Evolutionary conservation across 2,113 vertebrate species (phyloP).

Genomic region (Salvelinus sp.): DNA sequence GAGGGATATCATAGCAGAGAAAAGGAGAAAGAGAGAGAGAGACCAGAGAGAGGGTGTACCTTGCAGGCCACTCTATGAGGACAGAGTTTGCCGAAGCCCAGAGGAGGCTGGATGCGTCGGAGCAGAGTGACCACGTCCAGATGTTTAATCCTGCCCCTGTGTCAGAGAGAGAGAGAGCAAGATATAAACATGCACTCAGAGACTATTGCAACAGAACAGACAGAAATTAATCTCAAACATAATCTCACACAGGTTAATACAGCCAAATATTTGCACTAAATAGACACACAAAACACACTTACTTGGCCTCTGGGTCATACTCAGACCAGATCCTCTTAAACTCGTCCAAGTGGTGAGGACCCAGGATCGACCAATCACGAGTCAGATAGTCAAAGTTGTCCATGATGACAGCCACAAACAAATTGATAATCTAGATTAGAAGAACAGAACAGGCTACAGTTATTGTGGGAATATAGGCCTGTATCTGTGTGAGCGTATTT

Average conservation of each 20-base stretch:
- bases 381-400: constrained; percentile 99
- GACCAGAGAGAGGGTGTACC: constrained; percentile 66
- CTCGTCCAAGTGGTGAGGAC: constrained; percentile 96
- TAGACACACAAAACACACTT: constrained; percentile 54
- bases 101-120: constrained; percentile 93
- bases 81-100: constrained; percentile 96
- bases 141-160: constrained; percentile 95
- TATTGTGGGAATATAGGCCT: too few species aligned
- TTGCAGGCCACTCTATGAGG: constrained; percentile 98
- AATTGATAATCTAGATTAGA: constrained; percentile 90
- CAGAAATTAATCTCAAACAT: too few species aligned
- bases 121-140: constrained; percentile 95
- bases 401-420: constrained; percentile 99
- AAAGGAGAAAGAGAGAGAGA: background rate
- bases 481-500: too few species aligned
- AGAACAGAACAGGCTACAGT: constrained; percentile 7
- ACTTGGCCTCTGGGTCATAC: constrained; percentile 98
- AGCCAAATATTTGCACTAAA: background rate
- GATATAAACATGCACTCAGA: too few species aligned
- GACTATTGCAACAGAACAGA: too few species aligned
- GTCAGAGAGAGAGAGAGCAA: background rate
- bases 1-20: background rate
- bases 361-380: constrained; percentile 98
- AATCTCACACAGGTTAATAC: background rate
- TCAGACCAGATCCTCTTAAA: constrained; percentile 99